Evolutionary conservation across 2,113 vertebrate species (phyloP).

Genomic region (Boleophthalmus pectinirostris): DNA sequence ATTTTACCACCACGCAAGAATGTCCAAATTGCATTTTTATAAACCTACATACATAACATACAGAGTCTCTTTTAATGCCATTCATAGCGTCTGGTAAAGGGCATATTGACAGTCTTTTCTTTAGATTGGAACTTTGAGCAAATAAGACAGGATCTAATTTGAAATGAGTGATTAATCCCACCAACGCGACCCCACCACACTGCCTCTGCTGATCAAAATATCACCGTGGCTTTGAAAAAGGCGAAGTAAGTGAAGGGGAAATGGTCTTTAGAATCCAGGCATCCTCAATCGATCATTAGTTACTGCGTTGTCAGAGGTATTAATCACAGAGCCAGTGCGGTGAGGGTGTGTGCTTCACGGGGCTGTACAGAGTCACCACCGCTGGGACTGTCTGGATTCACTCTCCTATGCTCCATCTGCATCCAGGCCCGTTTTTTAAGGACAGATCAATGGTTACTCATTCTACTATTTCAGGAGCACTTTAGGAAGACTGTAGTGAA

Average conservation of each 20-base stretch:
- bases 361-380: slow-evolving; percentile 37
- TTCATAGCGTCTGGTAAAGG: slow-evolving; percentile 19
- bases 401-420: slow-evolving; percentile 22
- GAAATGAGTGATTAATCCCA: slow-evolving; percentile 74
- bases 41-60: neutral
- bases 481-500: neutral
- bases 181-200: slow-evolving; percentile 57
- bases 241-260: slow-evolving; percentile 79
- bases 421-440: slow-evolving; percentile 12
- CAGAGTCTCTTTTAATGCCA: neutral
- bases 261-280: slow-evolving; percentile 74
- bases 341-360: slow-evolving; percentile 27
- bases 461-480: slow-evolving; percentile 11
- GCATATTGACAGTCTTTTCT: slow-evolving; percentile 20
- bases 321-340: slow-evolving; percentile 68
- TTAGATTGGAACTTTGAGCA: slow-evolving; percentile 36
- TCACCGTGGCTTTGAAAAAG: slow-evolving; percentile 74
- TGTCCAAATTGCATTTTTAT: neutral
- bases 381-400: slow-evolving; percentile 14
- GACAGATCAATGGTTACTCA: slow-evolving; percentile 14
- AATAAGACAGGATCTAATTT: slow-evolving; percentile 51
- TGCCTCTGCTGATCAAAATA: slow-evolving; percentile 74
- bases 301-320: slow-evolving; percentile 69
- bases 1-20: too few relatives aligned
- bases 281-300: slow-evolving; percentile 77